Evolutionary conservation across 2,113 vertebrate genomes (phyloP), one percentile per base, ranked within the genome.

Genomic region (Anhinga rufa): DNA sequence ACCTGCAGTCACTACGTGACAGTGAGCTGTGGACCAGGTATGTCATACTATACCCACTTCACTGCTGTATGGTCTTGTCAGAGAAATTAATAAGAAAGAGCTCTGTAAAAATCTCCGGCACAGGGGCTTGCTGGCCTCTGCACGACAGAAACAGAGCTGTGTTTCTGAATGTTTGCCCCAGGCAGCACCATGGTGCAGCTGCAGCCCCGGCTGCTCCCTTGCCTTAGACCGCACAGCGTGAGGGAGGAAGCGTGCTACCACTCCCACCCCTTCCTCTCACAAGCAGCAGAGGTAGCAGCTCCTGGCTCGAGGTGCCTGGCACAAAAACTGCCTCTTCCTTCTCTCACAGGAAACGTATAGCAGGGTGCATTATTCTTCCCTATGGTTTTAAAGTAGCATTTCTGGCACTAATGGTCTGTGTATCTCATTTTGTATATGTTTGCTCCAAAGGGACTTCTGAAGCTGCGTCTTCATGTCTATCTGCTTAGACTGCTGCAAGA

Each of bases 171-270:
- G 82, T 21, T 85, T 76, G 74, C 78, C 65, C 70, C 52, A 32
- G 34, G 52, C 70, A 75, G 32, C 61, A 31, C 22, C 0, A 6
- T 0, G 19, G 55, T 48, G 55, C 84, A 89, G 83, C 86, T 17
- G 5, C 83, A 89, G 64, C 60, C 44, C 38, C 0, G 0, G 57
- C 42, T 2, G 7, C 75, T 92, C 62, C 75, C 71, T 79, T 15
- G 72, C 60, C 38, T 76, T 42, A 48, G 79, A 82, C 70, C 0
- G 1, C 85, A 60, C 5, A 38, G 60, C 0, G 0, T 8, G 34
- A 64, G 46, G 60, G 74, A 84, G 75, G 88, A 94, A 95, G 21
- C 2, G 6, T 60, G 54, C 58, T 79, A 66, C 36, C 28, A 4
- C 88, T 80, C 76, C 62, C 62, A 77, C 18, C 31, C 68, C 44